Evolutionary conservation across 2,113 vertebrate species (phyloP), one percentile per base, ranked within the genome.

Genomic region (Desmodus rotundus): DNA sequence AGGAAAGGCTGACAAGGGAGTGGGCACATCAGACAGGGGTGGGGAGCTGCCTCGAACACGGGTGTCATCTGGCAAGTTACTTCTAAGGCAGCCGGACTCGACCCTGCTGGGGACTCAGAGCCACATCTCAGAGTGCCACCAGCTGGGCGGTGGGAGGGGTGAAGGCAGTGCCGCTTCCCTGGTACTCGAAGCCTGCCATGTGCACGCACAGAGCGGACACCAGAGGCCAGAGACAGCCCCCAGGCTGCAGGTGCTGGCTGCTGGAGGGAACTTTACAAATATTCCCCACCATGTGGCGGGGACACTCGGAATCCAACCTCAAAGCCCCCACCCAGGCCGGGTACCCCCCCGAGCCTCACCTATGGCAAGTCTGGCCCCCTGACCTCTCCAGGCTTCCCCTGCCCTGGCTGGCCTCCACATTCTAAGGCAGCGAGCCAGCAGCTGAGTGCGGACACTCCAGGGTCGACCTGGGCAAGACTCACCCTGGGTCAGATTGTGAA

Each of bases 1-100:
- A 41, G 87, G 63, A 80, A 41, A 47, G 15, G 16, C 4, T 2
- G 63, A 52, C 19, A 36, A 65, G 68, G 72, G 20, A 12, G 33
- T 12, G 20, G 47, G 15, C n/a, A 38, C 7, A 13, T 4, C 5
- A 33, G 63, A 4, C 20, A 8, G 26, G 50, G 19, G 19, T 1
- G 4, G 19, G n/a, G n/a, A 13, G 20, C 3, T 12, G 63, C 43
- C 17, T 3, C 0, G 1, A 56, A 54, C 31, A 1, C 0, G 12
- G 28, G 36, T 28, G 14, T 10, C 9, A 6, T 20, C 26, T 38
- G 72, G 22, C 50, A 16, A 24, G 12, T 6, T 26, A 43, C 47
- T 38, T 2, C 16, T 0, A 13, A 47, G 31, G 65, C 20, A 36
- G 56, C 70, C 31, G 47, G n/a, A 13, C 45, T 31, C 4, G 26